A percentile compares a stretch with the other conserved stretches of the same genome.
These are phyloP conservation scores for Tichodroma muraria DNA, from an alignment of 2,113 vertebrate species.

Conservation along the genomic window DNA sequence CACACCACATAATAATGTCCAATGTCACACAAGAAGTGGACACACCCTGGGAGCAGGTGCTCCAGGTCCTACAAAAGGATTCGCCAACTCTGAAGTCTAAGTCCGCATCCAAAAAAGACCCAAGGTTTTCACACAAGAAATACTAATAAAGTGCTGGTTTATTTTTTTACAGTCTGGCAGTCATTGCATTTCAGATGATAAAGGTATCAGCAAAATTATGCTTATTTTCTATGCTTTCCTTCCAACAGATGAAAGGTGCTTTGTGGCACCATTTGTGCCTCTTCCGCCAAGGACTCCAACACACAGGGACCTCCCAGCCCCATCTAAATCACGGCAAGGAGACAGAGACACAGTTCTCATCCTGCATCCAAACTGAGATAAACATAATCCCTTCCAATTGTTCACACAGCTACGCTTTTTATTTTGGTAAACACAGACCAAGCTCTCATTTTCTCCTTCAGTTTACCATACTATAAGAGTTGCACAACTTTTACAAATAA, in stretches of 20 bases:
- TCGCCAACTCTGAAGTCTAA: background rate
- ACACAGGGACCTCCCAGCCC: background rate
- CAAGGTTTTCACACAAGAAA: background rate
- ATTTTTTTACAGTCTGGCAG: background rate
- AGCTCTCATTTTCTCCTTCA: background rate
- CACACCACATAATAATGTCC: background rate
- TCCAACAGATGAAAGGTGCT: background rate
- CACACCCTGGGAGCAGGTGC: background rate
- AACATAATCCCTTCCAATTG: background rate
- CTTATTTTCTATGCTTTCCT: background rate
- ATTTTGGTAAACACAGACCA: background rate
- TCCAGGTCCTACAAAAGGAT: background rate
- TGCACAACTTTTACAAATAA: background rate
- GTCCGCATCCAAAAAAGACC: background rate
- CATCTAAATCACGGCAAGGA: rapidly evolving
- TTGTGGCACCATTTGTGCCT: background rate
- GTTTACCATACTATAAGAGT: background rate
- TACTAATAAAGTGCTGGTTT: background rate
- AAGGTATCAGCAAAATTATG: background rate
- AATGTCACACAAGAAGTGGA: background rate
- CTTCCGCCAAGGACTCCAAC: background rate
- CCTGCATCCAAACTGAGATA: background rate
- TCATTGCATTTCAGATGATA: background rate
- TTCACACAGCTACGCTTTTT: background rate
- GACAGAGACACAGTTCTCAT: background rate